A percentile compares a stretch with the other conserved stretches of the same genome.
These are phyloP conservation scores for Acanthisitta chloris DNA, from an alignment of 2,113 vertebrate genomes.

Conservation along the genomic window DNA sequence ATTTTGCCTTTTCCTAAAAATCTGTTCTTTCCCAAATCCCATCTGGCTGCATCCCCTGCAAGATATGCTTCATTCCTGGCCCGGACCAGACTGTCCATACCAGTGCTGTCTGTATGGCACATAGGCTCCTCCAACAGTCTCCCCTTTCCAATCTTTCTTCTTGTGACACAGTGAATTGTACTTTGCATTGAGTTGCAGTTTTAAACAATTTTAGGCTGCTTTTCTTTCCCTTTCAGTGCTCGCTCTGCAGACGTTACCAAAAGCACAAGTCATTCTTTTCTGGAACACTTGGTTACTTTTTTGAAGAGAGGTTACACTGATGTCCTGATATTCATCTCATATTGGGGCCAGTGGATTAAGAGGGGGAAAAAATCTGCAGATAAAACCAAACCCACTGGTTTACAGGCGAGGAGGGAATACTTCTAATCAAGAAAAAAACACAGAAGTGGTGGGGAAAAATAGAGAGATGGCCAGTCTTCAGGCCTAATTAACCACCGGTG, in stretches of 20 bases:
- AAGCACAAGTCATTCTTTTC: constrained; percentile 50
- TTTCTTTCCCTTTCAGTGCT: not conserved
- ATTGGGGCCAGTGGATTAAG: not conserved
- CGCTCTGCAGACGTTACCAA: not conserved
- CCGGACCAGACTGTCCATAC: not conserved
- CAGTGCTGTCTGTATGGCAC: fast-evolving
- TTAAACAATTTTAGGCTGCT: not conserved
- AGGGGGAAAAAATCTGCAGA: not conserved
- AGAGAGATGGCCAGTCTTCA: not conserved
- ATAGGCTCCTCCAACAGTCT: not conserved
- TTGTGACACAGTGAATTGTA: not conserved
- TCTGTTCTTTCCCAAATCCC: not conserved
- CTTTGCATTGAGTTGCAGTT: not conserved
- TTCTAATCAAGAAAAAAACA: not conserved
- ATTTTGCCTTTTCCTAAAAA: not conserved
- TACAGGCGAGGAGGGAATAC: not conserved
- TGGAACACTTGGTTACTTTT: constrained; percentile 25
- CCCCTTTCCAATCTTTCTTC: not conserved
- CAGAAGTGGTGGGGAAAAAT: not conserved
- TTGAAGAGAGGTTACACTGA: not conserved
- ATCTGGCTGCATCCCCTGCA: not conserved
- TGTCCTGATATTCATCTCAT: constrained; percentile 1
- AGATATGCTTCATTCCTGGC: not conserved
- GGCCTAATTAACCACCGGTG: constrained; percentile 39
- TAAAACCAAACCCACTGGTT: constrained; percentile 5